Conservation (phyloP, 1,140 invertebrate genomes). For the Papilio helenus region DNA sequence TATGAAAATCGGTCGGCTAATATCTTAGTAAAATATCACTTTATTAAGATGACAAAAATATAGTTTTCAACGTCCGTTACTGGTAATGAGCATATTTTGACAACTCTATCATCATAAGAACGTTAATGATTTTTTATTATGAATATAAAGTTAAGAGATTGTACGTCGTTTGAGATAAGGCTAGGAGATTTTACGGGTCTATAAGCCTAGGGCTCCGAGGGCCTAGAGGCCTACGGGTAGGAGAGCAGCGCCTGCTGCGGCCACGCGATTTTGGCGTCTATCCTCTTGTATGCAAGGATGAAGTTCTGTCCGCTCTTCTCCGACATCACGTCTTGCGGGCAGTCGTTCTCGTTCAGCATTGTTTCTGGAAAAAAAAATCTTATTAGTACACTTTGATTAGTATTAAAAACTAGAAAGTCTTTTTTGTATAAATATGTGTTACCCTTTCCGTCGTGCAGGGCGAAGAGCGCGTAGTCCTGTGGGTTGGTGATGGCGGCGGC, state of each 20-base stretch:
- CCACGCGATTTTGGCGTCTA: slow-evolving; percentile 98
- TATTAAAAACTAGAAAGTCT: background rate
- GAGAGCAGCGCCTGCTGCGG: slow-evolving; percentile 85
- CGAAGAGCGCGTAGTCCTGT: slow-evolving; percentile 97
- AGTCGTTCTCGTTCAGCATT: slow-evolving; percentile 92
- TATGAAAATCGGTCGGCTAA: slow-evolving; percentile 58
- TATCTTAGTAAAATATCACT: slow-evolving; percentile 79
- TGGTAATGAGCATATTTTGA: slow-evolving; percentile 51
- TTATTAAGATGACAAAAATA: slow-evolving; percentile 76
- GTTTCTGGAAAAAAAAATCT: slow-evolving; percentile 89
- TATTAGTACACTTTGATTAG: background rate
- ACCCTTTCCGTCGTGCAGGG: slow-evolving; percentile 95
- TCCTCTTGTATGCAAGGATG: slow-evolving; percentile 96
- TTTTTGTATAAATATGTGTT: slow-evolving; percentile 44
- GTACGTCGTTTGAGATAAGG: slow-evolving; percentile 45
- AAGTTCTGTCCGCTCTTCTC: slow-evolving; percentile 90
- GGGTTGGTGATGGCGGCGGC: slow-evolving; percentile 97
- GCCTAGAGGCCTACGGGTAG: slow-evolving; percentile 64
- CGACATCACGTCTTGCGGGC: slow-evolving; percentile 93
- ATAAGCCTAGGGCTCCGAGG: background rate
- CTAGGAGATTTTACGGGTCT: slow-evolving; percentile 58
- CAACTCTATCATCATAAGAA: slow-evolving; percentile 35
- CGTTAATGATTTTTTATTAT: slow-evolving; percentile 33
- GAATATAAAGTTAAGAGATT: slow-evolving; percentile 41
- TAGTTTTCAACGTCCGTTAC: slow-evolving; percentile 50